Evolutionary conservation across 2,888 invertebrate genomes (phyloP), one percentile per base, ranked within the genome.

Genomic region (Epirrita christyi): DNA sequence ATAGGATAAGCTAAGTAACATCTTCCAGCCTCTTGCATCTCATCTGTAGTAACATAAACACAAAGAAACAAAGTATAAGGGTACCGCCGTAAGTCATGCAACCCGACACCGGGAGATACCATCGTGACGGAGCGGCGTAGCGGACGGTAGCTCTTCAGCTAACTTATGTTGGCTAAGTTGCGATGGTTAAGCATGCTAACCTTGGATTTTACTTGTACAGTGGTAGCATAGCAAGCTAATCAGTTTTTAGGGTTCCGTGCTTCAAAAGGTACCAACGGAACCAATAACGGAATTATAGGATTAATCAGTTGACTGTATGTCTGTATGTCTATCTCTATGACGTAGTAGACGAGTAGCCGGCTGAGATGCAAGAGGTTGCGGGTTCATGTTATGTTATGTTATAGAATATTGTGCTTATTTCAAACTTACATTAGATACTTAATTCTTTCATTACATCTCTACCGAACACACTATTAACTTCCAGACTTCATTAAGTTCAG

Each of bases 101-200:
- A 80, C 78, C 73, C 54, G 76, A 80, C 73, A 76, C 80, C 60
- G 62, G 45, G 71, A 78, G 79, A 79, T 80, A 71, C 28, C 21
- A 48, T 61, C 64, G 61, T 64, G 64, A 61, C 50, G 13, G 40
- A 36, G 51, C 34, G 38, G 55, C 61, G 58, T 49, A 60, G 59
- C 52, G 49, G 55, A 51, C 59, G 47, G 59, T 55, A 55, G 59
- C 59, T 59, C 54, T 61, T 59, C 54, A 38, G 14, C 43, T 59
- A 1, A 58, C 40, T 58, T 54, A 58, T 49, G 53, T 47, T 32
- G 46, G 15, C 28, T 48, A 37, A 43, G 50, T 40, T 14, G 28
- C 27, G 15, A 29, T 29, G 8, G 28, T n/a, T n/a, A n/a, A 21
- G 21, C 21, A 2, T 21, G 21, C 21, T 4, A 21, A 21, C 21